Evolutionary conservation across 23 tunicate genomes (phyloP).

Genomic region (Styela clava): DNA sequence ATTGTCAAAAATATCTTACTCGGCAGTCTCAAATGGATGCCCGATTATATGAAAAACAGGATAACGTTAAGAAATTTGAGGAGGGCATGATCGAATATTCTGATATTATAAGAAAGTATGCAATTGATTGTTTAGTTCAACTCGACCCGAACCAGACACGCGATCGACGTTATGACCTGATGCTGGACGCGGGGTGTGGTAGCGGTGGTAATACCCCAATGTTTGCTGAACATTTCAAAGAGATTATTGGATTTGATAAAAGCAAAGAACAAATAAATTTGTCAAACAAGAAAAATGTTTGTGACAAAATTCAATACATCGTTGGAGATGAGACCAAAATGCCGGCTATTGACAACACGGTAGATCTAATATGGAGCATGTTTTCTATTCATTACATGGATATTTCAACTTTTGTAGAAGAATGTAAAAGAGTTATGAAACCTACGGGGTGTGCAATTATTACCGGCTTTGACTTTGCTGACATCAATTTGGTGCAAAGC

Average conservation of each 20-base stretch:
- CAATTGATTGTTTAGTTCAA: no score
- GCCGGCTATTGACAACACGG: background rate
- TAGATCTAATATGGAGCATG: background rate
- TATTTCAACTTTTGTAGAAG: background rate
- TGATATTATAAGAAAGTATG: no score
- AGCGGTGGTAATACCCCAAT: background rate
- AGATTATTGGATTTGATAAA: background rate
- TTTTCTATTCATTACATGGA: background rate
- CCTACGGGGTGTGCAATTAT: background rate
- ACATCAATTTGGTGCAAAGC: no score
- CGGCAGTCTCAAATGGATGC: no score
- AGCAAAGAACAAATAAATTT: background rate
- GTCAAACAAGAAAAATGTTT: background rate
- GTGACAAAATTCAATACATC: background rate
- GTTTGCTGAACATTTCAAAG: background rate
- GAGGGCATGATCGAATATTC: no score
- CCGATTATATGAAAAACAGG: no score
- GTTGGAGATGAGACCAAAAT: background rate
- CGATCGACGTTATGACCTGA: no score
- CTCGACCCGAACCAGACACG: no score
- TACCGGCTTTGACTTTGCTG: no score
- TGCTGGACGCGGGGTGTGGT: background rate
- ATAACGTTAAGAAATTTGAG: no score
- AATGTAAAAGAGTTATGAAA: background rate
- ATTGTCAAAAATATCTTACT: no score